Evolutionary conservation across 1,140 invertebrate species (phyloP).

Genomic region (Fopius arisanus): DNA sequence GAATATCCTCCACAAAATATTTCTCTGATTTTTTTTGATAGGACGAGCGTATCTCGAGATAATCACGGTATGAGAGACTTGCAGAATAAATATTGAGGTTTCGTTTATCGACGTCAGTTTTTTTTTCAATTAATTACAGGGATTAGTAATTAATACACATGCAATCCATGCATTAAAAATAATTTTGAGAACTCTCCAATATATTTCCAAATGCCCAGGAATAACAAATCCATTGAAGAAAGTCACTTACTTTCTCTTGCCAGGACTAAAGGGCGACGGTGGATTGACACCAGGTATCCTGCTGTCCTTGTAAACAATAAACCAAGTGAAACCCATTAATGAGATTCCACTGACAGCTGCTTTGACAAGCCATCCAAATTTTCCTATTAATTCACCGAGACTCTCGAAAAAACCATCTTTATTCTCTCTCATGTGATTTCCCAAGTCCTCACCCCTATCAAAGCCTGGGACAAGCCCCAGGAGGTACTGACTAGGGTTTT

Average conservation of each 20-base stretch:
- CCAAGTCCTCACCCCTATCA: not conserved
- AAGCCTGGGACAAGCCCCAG: not conserved
- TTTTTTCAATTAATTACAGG: too few species aligned
- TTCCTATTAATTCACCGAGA: slow-evolving; percentile 28
- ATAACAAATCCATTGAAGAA: not conserved
- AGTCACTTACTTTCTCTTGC: slow-evolving; percentile 43
- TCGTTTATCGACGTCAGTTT: too few species aligned
- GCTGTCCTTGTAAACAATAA: slow-evolving; percentile 59
- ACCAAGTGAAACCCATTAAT: slow-evolving; percentile 50
- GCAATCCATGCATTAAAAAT: too few species aligned
- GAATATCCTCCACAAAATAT: not conserved
- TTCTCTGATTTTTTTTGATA: too few species aligned
- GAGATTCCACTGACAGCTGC: slow-evolving; percentile 47
- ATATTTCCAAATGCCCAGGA: not conserved
- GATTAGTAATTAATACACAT: too few species aligned
- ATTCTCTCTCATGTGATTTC: not conserved
- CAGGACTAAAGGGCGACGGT: slow-evolving; percentile 46
- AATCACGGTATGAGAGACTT: too few species aligned
- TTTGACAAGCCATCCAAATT: slow-evolving; percentile 49
- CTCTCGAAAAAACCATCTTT: slow-evolving; percentile 25
- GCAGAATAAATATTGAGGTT: too few species aligned
- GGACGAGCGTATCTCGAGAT: too few species aligned
- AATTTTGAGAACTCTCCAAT: too few species aligned
- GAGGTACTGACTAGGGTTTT: not conserved
- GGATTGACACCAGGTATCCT: slow-evolving; percentile 51